Evolutionary conservation across 1,140 invertebrate species (phyloP), one percentile per base, ranked within the genome.

Genomic region (Drosophila willistoni): DNA sequence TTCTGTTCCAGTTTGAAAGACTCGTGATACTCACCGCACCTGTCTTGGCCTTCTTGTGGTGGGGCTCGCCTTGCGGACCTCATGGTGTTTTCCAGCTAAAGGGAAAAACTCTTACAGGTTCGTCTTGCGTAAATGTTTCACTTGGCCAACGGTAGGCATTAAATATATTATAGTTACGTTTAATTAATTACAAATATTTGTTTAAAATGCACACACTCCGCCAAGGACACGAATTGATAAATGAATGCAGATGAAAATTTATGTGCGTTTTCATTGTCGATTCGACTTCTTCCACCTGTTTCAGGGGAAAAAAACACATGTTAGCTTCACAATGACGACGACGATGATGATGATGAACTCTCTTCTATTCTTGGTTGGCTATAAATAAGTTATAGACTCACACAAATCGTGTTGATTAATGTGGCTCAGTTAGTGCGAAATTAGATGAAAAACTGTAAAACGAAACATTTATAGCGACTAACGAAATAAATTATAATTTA

Each of bases 111-210:
- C 5, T 4, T 79, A 51, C 41, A 63, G 47, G 55, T 75, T 72
- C 74, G 55, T 72, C 74, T 59, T 66, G 71, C 78, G 74, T 81
- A 78, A 64, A 65, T 64, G 51, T 68, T 73, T 68, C 56, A 74
- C 68, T 70, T 66, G 68, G 33, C 44, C 25, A 60, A 73, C 57
- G 59, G 70, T 80, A 65, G 71, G 72, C 72, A 76, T 71, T 81
- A 81, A 76, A 81, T 55, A 51, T 70, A 83, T 79, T 79, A 86
- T 87, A 79, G 79, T 79, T 75, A 64, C 66, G 44, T 70, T 83
- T 71, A 87, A 87, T 87, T 89, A 89, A 87, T 87, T 87, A 87
- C 84, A 80, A 83, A 87, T 87, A 87, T 87, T 83, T 87, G 84
- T 89, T 89, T 78, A 80, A 67, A 72, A 57, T 61, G 64, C 65